Evolutionary conservation across 2,888 invertebrate genomes (phyloP), one percentile per base, ranked within the genome.

Genomic region (Philaethria dido): DNA sequence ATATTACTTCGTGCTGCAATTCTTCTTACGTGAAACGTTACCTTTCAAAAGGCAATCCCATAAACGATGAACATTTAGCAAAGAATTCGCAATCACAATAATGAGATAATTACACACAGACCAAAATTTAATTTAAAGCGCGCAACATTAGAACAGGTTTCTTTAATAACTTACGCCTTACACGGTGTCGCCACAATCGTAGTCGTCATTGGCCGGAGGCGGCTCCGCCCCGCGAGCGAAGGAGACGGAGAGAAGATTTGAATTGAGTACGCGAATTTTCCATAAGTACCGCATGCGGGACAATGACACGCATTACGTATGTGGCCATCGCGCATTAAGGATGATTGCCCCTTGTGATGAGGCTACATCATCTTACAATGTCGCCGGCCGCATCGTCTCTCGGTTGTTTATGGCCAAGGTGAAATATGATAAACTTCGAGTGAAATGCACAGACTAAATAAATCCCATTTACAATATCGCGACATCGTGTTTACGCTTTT

Each of bases 61-160:
- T 83, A 82, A 87, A 85, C 84, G 85, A 85, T 84, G 86, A 88
- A 86, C 87, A 91, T 92, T 92, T 91, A 91, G 88, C 88, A 82
- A 83, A 83, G 89, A 88, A 90, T 91, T 90, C 88, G 89, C 91
- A 92, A 92, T 92, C 86, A 90, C 89, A 89, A 91, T 92, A 92
- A 92, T 92, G 89, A 92, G 92, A 92, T 92, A 92, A 93, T 93
- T 92, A 92, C 90, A 92, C 89, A 89, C 87, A 88, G 87, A 92
- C 69, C 90, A 89, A 92, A 93, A 93, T 92, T 93, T 91, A 93
- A 93, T 93, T 93, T 91, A 92, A 92, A 89, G 87, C 89, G 89
- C 89, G 85, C 90, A 89, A 90, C 89, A 92, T 92, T 92, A 93
- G 92, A 93, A 93, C 93, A 88, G 93, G 93, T 93, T 93, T 92